These are phyloP conservation scores for Plestiodon gilberti DNA, from an alignment of 2,113 vertebrate genomes.

Conservation along the genomic window DNA sequence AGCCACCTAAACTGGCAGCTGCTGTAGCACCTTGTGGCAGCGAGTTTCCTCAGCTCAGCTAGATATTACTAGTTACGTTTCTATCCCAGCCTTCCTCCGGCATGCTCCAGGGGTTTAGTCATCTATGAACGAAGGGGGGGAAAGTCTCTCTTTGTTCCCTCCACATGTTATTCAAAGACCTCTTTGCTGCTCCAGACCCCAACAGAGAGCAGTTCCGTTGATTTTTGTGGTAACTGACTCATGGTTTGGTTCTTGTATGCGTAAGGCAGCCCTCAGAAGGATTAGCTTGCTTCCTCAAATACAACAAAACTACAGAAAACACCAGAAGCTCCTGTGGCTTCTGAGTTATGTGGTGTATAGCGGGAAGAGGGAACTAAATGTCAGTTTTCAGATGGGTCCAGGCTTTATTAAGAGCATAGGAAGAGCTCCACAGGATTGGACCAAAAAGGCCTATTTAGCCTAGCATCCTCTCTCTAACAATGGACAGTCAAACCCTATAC, in stretches of 20 bases:
- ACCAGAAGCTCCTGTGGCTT: neutral
- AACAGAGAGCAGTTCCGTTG: neutral
- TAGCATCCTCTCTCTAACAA: neutral
- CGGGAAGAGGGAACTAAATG: neutral
- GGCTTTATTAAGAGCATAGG: neutral
- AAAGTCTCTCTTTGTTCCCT: neutral
- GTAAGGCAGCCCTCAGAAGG: neutral
- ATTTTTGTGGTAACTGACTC: too few species aligned
- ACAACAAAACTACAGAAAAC: neutral
- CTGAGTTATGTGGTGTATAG: too few species aligned
- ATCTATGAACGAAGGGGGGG: too few species aligned
- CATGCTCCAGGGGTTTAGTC: too few species aligned
- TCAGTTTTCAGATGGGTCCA: neutral
- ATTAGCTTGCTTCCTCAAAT: neutral
- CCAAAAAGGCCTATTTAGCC: neutral
- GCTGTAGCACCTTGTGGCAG: neutral
- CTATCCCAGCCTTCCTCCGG: too few species aligned
- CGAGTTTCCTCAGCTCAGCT: neutral
- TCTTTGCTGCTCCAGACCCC: neutral
- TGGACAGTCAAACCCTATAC: neutral
- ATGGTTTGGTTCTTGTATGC: neutral
- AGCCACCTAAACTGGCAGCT: neutral
- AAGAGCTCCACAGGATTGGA: neutral
- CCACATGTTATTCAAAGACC: neutral
- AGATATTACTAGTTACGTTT: neutral